These are phyloP conservation scores for Gastrophysa polygoni DNA, from an alignment of 2,888 invertebrate species.

Conservation along the genomic window DNA sequence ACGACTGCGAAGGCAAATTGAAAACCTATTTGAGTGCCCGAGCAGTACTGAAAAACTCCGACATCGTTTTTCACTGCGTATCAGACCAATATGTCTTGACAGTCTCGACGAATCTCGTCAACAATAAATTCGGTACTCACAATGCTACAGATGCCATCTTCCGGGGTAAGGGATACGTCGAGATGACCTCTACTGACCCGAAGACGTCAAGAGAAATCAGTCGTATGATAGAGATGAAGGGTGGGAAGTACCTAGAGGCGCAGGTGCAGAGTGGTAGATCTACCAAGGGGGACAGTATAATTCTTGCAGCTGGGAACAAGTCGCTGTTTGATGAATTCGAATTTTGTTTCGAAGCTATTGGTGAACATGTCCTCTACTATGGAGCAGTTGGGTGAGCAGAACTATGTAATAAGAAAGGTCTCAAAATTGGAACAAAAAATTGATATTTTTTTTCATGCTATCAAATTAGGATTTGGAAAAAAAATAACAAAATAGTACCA, in stretches of 20 bases:
- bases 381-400: constrained; percentile 29
- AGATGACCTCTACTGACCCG: constrained; percentile 94
- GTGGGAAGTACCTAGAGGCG: constrained; percentile 91
- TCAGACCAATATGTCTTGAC: constrained; percentile 93
- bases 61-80: constrained; percentile 95
- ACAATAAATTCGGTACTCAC: constrained; percentile 92
- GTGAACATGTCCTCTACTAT: constrained; percentile 57
- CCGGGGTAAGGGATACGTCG: constrained; percentile 79
- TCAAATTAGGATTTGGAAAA: no score
- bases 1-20: constrained; percentile 51
- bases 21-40: constrained; percentile 85
- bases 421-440: not conserved
- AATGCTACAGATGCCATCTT: constrained; percentile 72
- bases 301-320: constrained; percentile 89
- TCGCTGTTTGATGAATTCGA: constrained; percentile 91
- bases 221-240: constrained; percentile 85
- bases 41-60: constrained; percentile 88
- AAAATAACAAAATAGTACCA: no score
- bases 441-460: not conserved
- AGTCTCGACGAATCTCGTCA: constrained; percentile 92
- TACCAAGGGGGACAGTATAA: constrained; percentile 87
- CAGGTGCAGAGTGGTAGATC: constrained; percentile 91
- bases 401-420: not conserved
- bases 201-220: constrained; percentile 92
- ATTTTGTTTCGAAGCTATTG: constrained; percentile 93